These are phyloP conservation scores for Diloba caeruleocephala DNA, from an alignment of 2,888 invertebrate species.

Conservation along the genomic window DNA sequence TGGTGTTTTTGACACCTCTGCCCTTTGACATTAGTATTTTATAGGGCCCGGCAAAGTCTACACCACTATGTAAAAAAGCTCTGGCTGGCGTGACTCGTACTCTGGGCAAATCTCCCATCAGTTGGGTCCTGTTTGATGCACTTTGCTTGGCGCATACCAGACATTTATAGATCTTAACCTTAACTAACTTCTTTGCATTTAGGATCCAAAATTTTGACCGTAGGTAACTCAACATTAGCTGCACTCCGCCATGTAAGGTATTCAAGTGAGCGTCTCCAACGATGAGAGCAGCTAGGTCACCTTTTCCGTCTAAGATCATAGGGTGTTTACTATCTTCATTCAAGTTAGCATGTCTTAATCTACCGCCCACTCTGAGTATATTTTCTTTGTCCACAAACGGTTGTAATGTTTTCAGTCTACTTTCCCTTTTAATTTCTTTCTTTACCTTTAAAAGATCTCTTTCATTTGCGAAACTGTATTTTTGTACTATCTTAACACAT, in stretches of 20 bases:
- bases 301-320: not conserved
- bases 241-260: slow-evolving; percentile 3
- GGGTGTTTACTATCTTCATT: not conserved
- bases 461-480: slow-evolving; percentile 30
- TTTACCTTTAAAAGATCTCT: not conserved
- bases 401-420: not conserved
- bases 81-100: slow-evolving; percentile 10
- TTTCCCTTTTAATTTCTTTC: not conserved
- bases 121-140: slow-evolving; percentile 3
- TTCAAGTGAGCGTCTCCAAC: slow-evolving; percentile 1
- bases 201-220: slow-evolving; percentile 6
- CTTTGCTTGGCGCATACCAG: slow-evolving; percentile 5
- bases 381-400: not conserved
- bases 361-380: slow-evolving; percentile 5
- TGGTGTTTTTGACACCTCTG: slow-evolving; percentile 4
- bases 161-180: slow-evolving; percentile 3
- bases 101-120: slow-evolving; percentile 15
- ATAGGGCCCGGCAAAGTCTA: slow-evolving; percentile 6
- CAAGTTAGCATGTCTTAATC: not conserved
- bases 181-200: not conserved
- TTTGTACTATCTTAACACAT: slow-evolving; percentile 39
- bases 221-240: slow-evolving; percentile 1
- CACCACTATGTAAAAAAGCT: slow-evolving; percentile 7
- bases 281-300: not conserved
- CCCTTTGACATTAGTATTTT: slow-evolving; percentile 6